Base-by-base conservation (phyloP, 1,140 invertebrate genomes). In the Epicauta chinensis region DNA sequence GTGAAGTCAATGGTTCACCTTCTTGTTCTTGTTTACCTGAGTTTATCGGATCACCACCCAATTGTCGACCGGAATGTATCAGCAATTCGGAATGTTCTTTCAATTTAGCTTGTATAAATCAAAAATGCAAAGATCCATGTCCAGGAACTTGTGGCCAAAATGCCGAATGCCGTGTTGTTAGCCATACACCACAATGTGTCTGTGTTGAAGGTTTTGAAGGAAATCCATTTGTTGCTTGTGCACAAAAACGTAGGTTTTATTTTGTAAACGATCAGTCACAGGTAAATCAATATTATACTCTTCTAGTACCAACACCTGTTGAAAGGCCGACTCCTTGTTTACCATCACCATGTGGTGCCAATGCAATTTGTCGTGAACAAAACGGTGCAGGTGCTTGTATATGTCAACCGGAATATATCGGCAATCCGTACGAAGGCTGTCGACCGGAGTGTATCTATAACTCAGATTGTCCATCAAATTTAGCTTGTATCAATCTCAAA, bases 371-470 rank as follows among this genome's bases (percentile, higher is more conserved):
- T 61, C 75, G 77, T 61, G 82, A 84, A 67, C 75, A 77, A 51
- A 77, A 80, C 56, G 77, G 79, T 29, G 78, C 80, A 16, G 83
- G 81, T 12, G 75, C 81, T 29, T 91, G 88, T 65, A 74, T 78
- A 38, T 90, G 87, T 67, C 66, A 82, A 10, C 71, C 78, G 1
- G 80, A 83, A 23, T 87, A 86, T 61, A 78, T 81, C 58, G 87
- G 87, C 35, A 87, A 89, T 73, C 87, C 86, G 2, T 87, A 84
- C 63, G 78, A 84, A 63, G 81, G 82, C 12, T 88, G 85, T 66
- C 72, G 81, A 61, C 81, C 81, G 3, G 82, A 83, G 65, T 84
- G 82, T 60, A 64, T 81, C 3, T 64, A 80, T 0, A 81, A 82
- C 63, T 77, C 77, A 2, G 84, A 87, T 60, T 87, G 85, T 62